Conservation (phyloP, 64 coral and sea anemone species). For the Stichodactyla mertensii region DNA sequence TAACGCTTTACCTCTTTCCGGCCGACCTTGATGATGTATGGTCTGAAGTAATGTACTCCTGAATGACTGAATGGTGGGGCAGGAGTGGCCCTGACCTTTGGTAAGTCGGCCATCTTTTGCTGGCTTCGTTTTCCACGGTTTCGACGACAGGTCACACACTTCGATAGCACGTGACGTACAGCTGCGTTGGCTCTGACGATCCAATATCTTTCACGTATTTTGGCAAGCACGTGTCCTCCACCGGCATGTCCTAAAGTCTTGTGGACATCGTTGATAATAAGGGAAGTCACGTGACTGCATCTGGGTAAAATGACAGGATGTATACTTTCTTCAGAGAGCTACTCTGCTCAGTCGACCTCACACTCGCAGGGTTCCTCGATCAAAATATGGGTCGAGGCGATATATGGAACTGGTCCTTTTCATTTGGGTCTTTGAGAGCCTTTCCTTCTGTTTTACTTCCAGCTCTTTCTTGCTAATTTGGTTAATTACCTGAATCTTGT, state of each 20-base stretch:
- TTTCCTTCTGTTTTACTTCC: neutral
- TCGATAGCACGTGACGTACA: constrained; percentile 4
- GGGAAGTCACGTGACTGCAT: too few relatives aligned
- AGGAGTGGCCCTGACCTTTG: neutral
- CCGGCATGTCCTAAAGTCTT: constrained; percentile 17
- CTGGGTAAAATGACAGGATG: too few relatives aligned
- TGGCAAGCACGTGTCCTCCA: constrained; percentile 16
- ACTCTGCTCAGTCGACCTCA: too few relatives aligned
- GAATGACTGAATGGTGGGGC: too few relatives aligned
- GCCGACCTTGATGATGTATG: too few relatives aligned
- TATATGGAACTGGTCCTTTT: neutral
- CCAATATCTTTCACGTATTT: constrained; percentile 48
- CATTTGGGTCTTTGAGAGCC: neutral
- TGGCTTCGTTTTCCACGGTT: neutral
- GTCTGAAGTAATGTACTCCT: too few relatives aligned
- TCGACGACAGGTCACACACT: constrained; percentile 38
- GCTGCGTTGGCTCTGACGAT: constrained; percentile 33
- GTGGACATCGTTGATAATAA: too few relatives aligned
- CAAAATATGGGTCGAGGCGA: neutral
- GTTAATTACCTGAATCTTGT: neutral
- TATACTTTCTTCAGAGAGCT: too few relatives aligned
- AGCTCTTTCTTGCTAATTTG: neutral
- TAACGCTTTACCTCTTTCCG: too few relatives aligned
- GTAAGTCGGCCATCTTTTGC: constrained; percentile 38
- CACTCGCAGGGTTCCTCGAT: neutral